A percentile compares a stretch with the other conserved stretches of the same genome.
Evolutionary conservation across 2,888 invertebrate genomes (phyloP).

Genomic region (Candidula unifasciata): DNA sequence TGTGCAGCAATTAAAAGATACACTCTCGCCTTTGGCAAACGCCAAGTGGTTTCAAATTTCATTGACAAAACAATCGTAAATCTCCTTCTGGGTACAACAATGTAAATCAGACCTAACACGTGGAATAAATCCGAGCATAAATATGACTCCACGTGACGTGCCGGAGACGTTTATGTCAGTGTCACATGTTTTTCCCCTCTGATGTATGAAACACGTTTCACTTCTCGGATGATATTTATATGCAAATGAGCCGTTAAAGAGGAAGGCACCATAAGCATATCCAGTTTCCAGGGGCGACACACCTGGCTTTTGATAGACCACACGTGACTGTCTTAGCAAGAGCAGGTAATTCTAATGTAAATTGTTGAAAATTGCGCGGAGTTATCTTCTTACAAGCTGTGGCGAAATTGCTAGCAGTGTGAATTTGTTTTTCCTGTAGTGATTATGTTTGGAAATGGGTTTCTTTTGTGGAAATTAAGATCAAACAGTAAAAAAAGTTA

Average conservation of each 20-base stretch:
- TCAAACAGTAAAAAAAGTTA: no score
- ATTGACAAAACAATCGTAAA: no score
- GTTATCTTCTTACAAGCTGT: constrained; percentile 22
- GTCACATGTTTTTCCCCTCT: constrained; percentile 21
- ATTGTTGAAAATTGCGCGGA: constrained; percentile 14
- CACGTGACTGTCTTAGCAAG: not conserved
- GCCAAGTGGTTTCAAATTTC: no score
- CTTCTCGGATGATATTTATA: constrained; percentile 5
- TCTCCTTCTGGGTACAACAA: not conserved
- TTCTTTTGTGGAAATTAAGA: no score
- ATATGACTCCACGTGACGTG: not conserved
- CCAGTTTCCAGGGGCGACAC: not conserved
- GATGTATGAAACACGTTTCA: constrained; percentile 16
- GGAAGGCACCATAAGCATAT: not conserved
- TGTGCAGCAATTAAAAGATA: no score
- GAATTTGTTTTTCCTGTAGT: no score
- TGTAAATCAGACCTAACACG: not conserved
- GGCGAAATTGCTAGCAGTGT: constrained; percentile 7
- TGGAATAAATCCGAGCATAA: constrained; percentile 4
- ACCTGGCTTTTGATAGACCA: constrained; percentile 3
- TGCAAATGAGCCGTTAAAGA: not conserved
- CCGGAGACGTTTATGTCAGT: not conserved
- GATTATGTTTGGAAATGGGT: no score
- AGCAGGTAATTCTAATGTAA: constrained; percentile 35
- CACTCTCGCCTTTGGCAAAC: no score